Evolutionary conservation across 2,888 invertebrate species (phyloP).

Genomic region (Selenia dentaria): DNA sequence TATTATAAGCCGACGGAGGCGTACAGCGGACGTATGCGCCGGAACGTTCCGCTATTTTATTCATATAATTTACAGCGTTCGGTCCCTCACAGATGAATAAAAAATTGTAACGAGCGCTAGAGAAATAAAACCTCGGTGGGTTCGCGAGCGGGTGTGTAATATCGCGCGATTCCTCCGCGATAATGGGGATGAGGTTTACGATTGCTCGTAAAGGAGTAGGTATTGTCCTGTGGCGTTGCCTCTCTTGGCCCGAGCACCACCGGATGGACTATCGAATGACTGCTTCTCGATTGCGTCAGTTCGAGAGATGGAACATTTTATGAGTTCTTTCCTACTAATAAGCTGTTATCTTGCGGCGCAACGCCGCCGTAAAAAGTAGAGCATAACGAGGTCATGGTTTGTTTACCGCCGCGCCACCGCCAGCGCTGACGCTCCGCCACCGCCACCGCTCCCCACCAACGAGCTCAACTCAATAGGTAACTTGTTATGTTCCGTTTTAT

Average conservation of each 20-base stretch:
- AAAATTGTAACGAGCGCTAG: slow-evolving; percentile 32
- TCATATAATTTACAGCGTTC: slow-evolving; percentile 36
- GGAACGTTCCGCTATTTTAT: slow-evolving; percentile 28
- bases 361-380: slow-evolving; percentile 4
- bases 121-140: slow-evolving; percentile 21
- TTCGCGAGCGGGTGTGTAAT: slow-evolving; percentile 9
- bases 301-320: slow-evolving; percentile 3
- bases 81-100: slow-evolving; percentile 33
- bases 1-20: slow-evolving; percentile 1
- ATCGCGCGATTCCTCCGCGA: slow-evolving; percentile 19
- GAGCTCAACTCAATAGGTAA: slow-evolving; percentile 1
- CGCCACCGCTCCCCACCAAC: background rate
- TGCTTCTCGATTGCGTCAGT: background rate
- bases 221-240: slow-evolving; percentile 6
- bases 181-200: slow-evolving; percentile 25
- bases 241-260: background rate
- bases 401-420: background rate
- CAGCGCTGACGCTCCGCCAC: background rate
- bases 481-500: slow-evolving; percentile 11
- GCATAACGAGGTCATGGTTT: slow-evolving; percentile 2
- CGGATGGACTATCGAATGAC: background rate
- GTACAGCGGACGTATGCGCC: slow-evolving; percentile 3
- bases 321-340: slow-evolving; percentile 3
- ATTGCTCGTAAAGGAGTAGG: slow-evolving; percentile 14
- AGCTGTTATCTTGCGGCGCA: slow-evolving; percentile 5